Base-by-base conservation (phyloP, 2,113 vertebrate genomes). In the Perca fluviatilis region DNA sequence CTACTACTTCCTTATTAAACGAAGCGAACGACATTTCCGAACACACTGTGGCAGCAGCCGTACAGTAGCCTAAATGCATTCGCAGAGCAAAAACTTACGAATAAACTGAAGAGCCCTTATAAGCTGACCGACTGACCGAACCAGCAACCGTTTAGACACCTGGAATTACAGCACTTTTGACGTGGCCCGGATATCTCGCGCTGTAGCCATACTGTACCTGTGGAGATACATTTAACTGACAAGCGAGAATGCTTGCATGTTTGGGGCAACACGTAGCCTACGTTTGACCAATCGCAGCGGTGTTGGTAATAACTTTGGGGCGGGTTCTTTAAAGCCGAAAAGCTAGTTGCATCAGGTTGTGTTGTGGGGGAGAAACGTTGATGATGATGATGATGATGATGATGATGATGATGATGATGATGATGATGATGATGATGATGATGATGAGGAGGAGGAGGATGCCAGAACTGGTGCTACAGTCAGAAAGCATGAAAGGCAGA, bases 331-430 rank as follows among this genome's bases (percentile, higher is more conserved):
- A n/a, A 57, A 56, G 19, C 9, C 18, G 5, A 4, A 13, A 49
- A n/a, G 14, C 63, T 63, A 58, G 82, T 89, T 89, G 66, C 78
- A 27, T 82, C 81, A 88, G 80, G 36, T 81, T 65, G 5, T 11
- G 74, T 67, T 54, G 7, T 1, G 8, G 63, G 30, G 30, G 8
- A 10, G 43, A 60, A 36, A 60, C 3, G 62, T 58, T 51, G 21
- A 5, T 7, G 2, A 27, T 27, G 27, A n/a, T n/a, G n/a, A n/a
- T n/a, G n/a, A n/a, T n/a, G n/a, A n/a, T n/a, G n/a, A n/a, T n/a
- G n/a, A n/a, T n/a, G n/a, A n/a, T n/a, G n/a, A n/a, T n/a, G n/a
- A n/a, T n/a, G n/a, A n/a, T n/a, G n/a, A n/a, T n/a, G n/a, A n/a
- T n/a, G n/a, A n/a, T n/a, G n/a, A n/a, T n/a, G n/a, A n/a, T n/a